Conservation (phyloP, 2,888 invertebrate genomes). For the Agapetus fuscipes region DNA sequence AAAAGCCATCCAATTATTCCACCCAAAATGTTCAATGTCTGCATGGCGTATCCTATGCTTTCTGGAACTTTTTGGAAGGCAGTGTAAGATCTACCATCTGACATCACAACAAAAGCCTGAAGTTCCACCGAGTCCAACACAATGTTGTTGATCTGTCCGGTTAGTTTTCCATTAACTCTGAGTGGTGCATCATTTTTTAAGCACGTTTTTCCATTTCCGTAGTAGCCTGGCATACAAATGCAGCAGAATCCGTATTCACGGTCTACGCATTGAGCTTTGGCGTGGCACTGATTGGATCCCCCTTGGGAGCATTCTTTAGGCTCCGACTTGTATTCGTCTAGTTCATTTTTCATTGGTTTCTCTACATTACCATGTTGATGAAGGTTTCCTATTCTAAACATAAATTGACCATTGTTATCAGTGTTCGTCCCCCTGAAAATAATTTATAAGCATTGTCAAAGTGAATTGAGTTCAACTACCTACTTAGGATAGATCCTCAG, state of each 20-base stretch:
- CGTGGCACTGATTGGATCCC: constrained; percentile 67
- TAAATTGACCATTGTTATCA: constrained; percentile 75
- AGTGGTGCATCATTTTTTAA: constrained; percentile 75
- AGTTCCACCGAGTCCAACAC: constrained; percentile 66
- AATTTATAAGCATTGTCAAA: too few relatives aligned
- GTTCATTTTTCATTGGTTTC: constrained; percentile 46
- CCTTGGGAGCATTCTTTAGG: constrained; percentile 51
- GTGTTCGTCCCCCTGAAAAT: constrained; percentile 77
- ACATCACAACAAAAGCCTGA: constrained; percentile 85
- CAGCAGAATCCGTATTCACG: constrained; percentile 84
- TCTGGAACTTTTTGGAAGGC: constrained; percentile 76
- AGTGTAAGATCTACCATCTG: constrained; percentile 81
- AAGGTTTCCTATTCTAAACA: constrained; percentile 74
- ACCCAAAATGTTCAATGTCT: constrained; percentile 75
- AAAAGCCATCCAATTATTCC: constrained; percentile 90
- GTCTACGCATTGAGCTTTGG: constrained; percentile 73
- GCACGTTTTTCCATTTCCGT: constrained; percentile 89
- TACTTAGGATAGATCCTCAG: too few relatives aligned
- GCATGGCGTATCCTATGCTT: constrained; percentile 67
- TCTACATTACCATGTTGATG: constrained; percentile 51
- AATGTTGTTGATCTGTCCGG: constrained; percentile 71
- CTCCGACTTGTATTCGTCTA: constrained; percentile 28
- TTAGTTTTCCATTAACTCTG: constrained; percentile 82
- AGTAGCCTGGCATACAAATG: constrained; percentile 70
- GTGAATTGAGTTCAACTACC: too few relatives aligned